Conservation (phyloP, 1,140 invertebrate genomes). For the Ceratosolen fusciceps region DNA sequence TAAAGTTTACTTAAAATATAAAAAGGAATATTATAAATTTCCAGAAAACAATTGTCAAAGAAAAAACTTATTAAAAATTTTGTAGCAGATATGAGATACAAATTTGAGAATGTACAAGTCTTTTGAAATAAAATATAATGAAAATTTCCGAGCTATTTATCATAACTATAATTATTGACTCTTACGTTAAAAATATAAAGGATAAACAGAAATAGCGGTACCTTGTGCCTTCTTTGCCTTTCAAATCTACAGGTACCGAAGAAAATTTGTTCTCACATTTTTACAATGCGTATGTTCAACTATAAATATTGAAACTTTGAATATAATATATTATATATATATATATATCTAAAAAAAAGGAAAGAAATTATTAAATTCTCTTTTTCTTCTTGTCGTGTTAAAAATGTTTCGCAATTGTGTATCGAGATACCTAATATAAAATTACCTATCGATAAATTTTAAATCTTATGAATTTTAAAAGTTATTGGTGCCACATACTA, state of each 20-base stretch:
- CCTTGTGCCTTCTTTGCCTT: constrained; percentile 66
- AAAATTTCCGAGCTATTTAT: constrained; percentile 48
- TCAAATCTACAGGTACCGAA: constrained; percentile 56
- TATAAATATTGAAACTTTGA: background rate
- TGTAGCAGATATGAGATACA: background rate
- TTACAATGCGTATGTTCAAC: constrained; percentile 1
- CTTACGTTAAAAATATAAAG: constrained; percentile 50
- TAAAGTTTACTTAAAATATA: no score
- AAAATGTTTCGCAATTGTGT: constrained; percentile 7
- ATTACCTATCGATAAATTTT: constrained; percentile 19
- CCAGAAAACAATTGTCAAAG: background rate
- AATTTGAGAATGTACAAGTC: constrained; percentile 26
- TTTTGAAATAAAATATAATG: constrained; percentile 35
- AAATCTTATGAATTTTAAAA: background rate
- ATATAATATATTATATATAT: background rate
- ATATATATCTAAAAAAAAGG: no score
- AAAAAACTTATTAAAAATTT: constrained; percentile 6
- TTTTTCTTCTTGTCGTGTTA: constrained; percentile 4
- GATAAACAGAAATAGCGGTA: constrained; percentile 52
- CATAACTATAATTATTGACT: constrained; percentile 50
- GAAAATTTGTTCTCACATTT: constrained; percentile 57
- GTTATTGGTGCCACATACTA: background rate
- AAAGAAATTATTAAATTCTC: background rate
- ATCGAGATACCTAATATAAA: background rate
- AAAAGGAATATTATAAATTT: constrained; percentile 18